Evolutionary conservation across 2,797 vertebrate genomes (phyloP).

Genomic region (Tolypeutes matacus): DNA sequence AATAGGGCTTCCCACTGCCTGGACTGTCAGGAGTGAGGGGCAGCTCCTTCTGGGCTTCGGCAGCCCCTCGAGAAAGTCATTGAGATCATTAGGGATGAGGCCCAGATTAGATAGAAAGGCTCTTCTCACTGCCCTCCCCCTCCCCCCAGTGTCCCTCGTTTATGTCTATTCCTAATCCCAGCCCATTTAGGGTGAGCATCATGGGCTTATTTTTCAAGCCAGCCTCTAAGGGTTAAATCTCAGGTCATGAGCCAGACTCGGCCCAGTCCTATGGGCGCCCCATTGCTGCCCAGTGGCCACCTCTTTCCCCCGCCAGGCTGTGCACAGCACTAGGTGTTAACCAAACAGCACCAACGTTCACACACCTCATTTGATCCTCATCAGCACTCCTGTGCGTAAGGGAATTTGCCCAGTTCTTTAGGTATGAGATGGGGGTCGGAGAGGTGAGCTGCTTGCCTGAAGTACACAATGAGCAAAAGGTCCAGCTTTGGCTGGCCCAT

Average conservation of each 20-base stretch:
- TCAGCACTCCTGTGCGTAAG: no score
- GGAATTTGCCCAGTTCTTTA: background rate
- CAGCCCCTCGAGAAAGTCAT: background rate
- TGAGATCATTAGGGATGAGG: background rate
- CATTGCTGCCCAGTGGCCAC: background rate
- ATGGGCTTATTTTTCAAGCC: background rate
- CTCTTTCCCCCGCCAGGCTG: background rate
- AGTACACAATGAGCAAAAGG: rapidly evolving
- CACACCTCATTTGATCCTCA: rapidly evolving
- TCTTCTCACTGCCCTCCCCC: background rate
- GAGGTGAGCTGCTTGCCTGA: background rate
- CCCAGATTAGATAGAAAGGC: background rate
- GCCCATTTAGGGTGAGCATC: background rate
- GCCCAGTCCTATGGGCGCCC: background rate
- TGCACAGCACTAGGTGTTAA: background rate
- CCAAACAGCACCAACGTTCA: rapidly evolving
- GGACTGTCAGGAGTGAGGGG: rapidly evolving
- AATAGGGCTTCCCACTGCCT: rapidly evolving
- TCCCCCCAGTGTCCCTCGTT: background rate
- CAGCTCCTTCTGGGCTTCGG: rapidly evolving
- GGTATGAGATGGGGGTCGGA: rapidly evolving
- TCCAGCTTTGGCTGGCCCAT: background rate
- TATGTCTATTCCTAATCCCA: background rate
- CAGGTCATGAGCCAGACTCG: background rate
- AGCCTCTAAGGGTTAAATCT: background rate